Evolutionary conservation across 2,797 vertebrate species (phyloP), one percentile per base, ranked within the genome.

Genomic region (Cygnus olor): DNA sequence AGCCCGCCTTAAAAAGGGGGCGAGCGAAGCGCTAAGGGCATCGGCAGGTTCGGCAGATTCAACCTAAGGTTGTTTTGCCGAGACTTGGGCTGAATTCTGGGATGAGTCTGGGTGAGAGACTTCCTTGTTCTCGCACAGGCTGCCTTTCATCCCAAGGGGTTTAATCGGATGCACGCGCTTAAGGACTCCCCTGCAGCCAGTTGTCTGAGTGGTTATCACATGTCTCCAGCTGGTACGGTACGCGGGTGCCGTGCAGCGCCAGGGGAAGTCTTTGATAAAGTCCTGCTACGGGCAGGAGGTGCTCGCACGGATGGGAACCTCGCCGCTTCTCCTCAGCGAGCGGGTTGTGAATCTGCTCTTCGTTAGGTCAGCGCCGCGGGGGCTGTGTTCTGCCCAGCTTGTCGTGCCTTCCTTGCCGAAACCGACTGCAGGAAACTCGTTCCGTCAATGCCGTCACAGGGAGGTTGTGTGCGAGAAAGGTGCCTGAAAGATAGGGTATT

Each of bases 91-190:
- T 24, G 70, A 40, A 4, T 56, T 71, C 56, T 25, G 84, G 34
- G 60, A 4, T 8, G 25, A 18, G 22, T 10, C 44, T 11, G 74
- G 83, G 5, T 94, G 83, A 95, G 95, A 96, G 88, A 8, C 0
- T 0, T 24, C 87, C 81, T 94, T 96, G 93, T 95, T 96, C 89
- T 5, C 14, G 81, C 27, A 92, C 92, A 95, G 90, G 72, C 86
- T 9, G 80, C 72, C 84, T 94, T 94, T 95, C 24, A 89, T 93
- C 30, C 5, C 6, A 21, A 3, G 66, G 11, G 42, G 24, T 9
- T 60, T 36, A 65, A 61, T 2, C 27, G 83, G 74, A 87, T 66
- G 63, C 49, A 57, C 21, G 4, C 4, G 53, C 78, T 85, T 58
- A 8, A 24, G 80, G 73, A n/a, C 27, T 32, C 47, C 85, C 74